A percentile compares a stretch with the other conserved stretches of the same genome.
Evolutionary conservation across 2,797 vertebrate genomes (phyloP).

Genomic region (Poeciliopsis turneri): DNA sequence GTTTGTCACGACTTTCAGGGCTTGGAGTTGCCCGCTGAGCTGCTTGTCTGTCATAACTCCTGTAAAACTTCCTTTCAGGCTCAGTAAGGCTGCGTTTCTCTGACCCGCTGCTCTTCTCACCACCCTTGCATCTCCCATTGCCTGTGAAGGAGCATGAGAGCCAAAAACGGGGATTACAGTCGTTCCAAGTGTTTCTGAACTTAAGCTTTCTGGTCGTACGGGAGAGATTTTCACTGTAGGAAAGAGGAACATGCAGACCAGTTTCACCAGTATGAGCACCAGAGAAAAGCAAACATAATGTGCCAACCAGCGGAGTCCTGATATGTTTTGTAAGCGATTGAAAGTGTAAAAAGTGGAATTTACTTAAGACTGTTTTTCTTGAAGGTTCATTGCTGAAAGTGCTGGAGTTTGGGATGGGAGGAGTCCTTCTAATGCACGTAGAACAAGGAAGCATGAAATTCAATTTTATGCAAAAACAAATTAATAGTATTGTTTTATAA

Average conservation of each 20-base stretch:
- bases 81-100: conserved; percentile 28
- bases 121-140: neutral
- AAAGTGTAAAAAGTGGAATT: neutral
- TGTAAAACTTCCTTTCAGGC: conserved; percentile 33
- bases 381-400: neutral
- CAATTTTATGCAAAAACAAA: neutral
- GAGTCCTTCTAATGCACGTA: neutral
- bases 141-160: neutral
- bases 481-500: neutral
- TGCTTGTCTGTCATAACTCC: conserved; percentile 49
- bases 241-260: neutral
- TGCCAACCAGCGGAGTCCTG: neutral
- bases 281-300: neutral
- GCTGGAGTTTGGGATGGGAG: neutral
- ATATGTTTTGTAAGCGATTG: neutral
- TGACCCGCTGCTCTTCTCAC: conserved; percentile 18
- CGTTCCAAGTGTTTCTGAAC: conserved; percentile 16
- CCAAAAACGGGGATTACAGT: conserved; percentile 14
- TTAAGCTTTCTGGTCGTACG: neutral
- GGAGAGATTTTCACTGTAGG: neutral
- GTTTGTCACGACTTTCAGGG: conserved; percentile 52
- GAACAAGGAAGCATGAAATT: neutral
- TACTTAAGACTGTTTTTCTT: neutral
- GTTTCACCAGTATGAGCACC: neutral
- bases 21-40: conserved; percentile 36